phyloP scores from a whole-genome alignment of 2,797 vertebrate species.

The Ceyx erithaca region DNA sequence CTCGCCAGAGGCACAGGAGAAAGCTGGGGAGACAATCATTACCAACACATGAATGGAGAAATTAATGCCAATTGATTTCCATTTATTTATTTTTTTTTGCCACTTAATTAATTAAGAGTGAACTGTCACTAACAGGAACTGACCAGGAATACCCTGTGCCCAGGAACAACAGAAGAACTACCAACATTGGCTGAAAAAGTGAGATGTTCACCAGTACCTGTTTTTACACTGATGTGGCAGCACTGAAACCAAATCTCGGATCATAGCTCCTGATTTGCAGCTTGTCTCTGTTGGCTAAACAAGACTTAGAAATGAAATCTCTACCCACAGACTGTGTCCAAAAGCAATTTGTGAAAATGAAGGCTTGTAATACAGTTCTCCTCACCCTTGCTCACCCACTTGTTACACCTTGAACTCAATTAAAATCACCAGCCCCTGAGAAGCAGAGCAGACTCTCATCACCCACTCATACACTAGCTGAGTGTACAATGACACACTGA shows the following conservation, averaged over 20 bases:
- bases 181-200: not conserved
- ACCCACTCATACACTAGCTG: not conserved
- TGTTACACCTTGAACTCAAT: not conserved
- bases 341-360: not conserved
- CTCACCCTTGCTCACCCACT: not conserved
- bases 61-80: not conserved
- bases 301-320: not conserved
- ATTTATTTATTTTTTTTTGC: not conserved
- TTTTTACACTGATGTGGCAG: not conserved
- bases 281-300: not conserved
- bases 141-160: not conserved
- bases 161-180: not conserved
- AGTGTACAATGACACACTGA: not conserved
- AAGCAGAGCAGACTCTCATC: not conserved
- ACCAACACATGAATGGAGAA: not conserved
- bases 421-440: not conserved
- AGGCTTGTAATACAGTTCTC: not conserved
- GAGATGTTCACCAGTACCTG: not conserved
- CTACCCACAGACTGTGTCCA: not conserved
- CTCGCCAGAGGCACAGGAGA: conserved; percentile 93
- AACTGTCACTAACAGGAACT: not conserved
- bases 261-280: not conserved
- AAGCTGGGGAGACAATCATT: conserved; percentile 80
- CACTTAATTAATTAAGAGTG: not conserved
- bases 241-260: not conserved